Conservation (phyloP, 2,113 vertebrate species). For the Spilogale gracilis region DNA sequence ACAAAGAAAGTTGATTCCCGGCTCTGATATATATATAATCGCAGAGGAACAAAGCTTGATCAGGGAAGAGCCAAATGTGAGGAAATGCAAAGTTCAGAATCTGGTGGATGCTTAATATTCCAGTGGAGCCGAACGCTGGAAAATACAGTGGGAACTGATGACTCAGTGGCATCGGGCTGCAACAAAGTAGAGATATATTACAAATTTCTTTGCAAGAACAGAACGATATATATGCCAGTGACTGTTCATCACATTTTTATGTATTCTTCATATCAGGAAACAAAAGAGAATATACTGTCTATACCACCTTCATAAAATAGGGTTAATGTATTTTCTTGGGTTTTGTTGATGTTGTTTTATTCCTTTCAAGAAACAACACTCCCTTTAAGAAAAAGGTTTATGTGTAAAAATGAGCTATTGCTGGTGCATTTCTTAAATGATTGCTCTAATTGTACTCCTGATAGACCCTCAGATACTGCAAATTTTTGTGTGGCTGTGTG, state of each 20-base stretch:
- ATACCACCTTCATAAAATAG: conserved; percentile 56
- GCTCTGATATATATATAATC: conserved; percentile 82
- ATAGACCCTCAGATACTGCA: neutral
- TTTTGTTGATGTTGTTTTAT: conserved; percentile 14
- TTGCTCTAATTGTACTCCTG: neutral
- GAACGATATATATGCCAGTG: conserved; percentile 49
- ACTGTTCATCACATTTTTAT: conserved; percentile 78
- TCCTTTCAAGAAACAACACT: conserved; percentile 35
- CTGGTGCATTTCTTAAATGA: neutral
- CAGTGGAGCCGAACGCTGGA: neutral
- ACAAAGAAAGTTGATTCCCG: conserved; percentile 88
- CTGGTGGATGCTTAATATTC: conserved; percentile 79
- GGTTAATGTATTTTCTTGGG: conserved; percentile 35
- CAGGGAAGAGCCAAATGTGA: conserved; percentile 63
- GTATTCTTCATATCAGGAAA: conserved; percentile 69
- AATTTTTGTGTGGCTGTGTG: neutral
- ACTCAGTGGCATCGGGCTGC: conserved; percentile 48
- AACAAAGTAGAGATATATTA: conserved; percentile 67
- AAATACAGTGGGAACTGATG: conserved; percentile 72
- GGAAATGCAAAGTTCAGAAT: conserved; percentile 73
- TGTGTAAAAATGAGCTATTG: conserved; percentile 32
- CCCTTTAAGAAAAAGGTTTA: conserved; percentile 49
- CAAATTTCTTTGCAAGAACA: conserved; percentile 63
- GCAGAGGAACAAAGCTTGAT: conserved; percentile 80
- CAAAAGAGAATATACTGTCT: conserved; percentile 71